Evolutionary conservation across 2,113 vertebrate genomes (phyloP).

Genomic region (Anolis sagrei): DNA sequence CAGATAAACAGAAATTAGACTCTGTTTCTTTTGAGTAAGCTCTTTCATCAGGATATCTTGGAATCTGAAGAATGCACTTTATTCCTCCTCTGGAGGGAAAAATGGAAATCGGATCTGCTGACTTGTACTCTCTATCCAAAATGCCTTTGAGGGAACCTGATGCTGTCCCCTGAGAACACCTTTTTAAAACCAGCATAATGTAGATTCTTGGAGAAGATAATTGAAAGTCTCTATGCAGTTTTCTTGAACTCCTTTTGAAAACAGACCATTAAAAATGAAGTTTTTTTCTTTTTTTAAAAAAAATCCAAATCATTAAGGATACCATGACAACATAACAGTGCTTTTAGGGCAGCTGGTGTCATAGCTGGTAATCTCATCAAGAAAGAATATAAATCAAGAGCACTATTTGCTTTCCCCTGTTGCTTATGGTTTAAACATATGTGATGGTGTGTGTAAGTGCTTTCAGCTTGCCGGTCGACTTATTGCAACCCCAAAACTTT

Average conservation of each 20-base stretch:
- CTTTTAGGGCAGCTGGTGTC: constrained; percentile 2
- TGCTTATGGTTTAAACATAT: neutral
- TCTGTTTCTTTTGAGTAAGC: constrained; percentile 44
- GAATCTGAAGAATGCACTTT: constrained; percentile 57
- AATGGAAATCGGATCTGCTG: constrained; percentile 16
- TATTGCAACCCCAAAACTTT: too few species aligned
- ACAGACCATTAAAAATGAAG: neutral
- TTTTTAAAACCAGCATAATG: rapidly evolving
- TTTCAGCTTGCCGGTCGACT: too few species aligned
- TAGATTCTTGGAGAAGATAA: neutral
- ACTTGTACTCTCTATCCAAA: neutral
- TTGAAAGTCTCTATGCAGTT: rapidly evolving
- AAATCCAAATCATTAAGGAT: neutral
- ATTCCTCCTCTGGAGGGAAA: constrained; percentile 47
- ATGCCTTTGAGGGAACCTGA: neutral
- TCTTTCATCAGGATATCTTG: constrained; percentile 33
- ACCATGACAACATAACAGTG: neutral
- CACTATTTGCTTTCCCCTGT: neutral
- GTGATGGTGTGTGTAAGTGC: too few species aligned
- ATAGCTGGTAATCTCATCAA: constrained; percentile 24
- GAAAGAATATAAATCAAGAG: neutral
- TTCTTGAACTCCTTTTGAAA: neutral
- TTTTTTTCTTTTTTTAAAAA: neutral
- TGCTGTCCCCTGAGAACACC: neutral
- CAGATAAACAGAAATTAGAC: neutral